A percentile compares a stretch with the other conserved stretches of the same genome.
Conservation (phyloP, 2,113 vertebrate genomes). For the Oreochromis aureus region DNA sequence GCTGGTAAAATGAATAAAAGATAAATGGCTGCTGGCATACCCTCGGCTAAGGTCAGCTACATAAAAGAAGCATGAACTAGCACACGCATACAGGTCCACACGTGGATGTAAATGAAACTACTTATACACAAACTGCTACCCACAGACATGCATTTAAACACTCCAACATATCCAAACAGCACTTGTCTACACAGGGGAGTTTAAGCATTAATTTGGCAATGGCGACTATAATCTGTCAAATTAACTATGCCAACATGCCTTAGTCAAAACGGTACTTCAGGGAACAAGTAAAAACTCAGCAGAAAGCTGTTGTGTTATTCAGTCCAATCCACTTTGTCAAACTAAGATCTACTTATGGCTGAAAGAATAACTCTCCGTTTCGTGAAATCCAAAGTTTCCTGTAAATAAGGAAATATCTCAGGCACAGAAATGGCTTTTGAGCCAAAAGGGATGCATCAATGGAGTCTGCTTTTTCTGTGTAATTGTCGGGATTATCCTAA, state of each 20-base stretch:
- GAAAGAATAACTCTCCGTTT: background rate
- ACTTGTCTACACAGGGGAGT: background rate
- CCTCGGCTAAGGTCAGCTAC: slow-evolving; percentile 63
- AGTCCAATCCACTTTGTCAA: background rate
- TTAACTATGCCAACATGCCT: background rate
- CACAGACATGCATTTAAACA: background rate
- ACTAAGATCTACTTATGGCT: background rate
- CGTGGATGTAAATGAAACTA: background rate
- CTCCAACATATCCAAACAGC: background rate
- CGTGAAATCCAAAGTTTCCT: background rate
- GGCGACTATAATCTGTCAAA: background rate
- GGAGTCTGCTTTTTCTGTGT: background rate
- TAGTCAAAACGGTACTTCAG: background rate
- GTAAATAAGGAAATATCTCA: background rate
- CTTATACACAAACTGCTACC: background rate
- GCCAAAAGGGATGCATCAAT: background rate
- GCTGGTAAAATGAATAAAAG: slow-evolving; percentile 72
- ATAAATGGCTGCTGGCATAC: slow-evolving; percentile 62
- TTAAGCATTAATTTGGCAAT: background rate
- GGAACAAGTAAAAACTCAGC: background rate
- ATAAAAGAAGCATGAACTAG: slow-evolving; percentile 10
- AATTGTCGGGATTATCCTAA: background rate
- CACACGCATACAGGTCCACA: background rate
- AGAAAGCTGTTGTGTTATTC: background rate
- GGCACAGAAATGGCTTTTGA: background rate